Conservation (phyloP, 2,797 vertebrate species). For the Myotis pilosus region DNA sequence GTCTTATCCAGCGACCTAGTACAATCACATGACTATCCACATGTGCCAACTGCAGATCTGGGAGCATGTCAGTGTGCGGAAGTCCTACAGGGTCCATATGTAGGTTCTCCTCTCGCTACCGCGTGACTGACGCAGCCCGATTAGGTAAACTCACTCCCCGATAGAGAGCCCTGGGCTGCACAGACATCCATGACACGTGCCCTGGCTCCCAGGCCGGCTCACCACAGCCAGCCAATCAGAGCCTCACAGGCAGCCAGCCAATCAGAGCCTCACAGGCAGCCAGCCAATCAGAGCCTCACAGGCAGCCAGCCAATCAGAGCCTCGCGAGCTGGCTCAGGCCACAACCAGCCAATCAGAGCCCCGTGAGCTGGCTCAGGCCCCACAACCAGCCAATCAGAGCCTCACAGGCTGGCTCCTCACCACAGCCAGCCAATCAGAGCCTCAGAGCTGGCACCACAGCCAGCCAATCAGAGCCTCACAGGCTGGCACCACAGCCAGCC, state of each 20-base stretch:
- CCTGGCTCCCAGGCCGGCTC: neutral
- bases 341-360: too few species aligned
- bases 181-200: neutral
- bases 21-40: neutral
- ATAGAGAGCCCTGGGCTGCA: neutral
- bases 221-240: slow-evolving; percentile 44
- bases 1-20: neutral
- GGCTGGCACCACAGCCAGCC: slow-evolving; percentile 24
- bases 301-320: slow-evolving; percentile 21
- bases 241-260: neutral
- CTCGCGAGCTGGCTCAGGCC: neutral
- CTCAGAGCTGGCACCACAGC: too few species aligned
- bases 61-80: neutral
- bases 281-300: slow-evolving; percentile 13
- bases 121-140: neutral
- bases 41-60: neutral
- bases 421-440: too few species aligned
- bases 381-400: slow-evolving; percentile 21
- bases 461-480: too few species aligned
- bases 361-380: neutral
- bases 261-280: neutral
- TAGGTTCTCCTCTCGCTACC: neutral
- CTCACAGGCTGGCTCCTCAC: neutral
- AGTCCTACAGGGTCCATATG: neutral
- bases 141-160: neutral